phyloP scores from a whole-genome alignment of 2,888 invertebrate species.

The Colostygia pectinataria region DNA sequence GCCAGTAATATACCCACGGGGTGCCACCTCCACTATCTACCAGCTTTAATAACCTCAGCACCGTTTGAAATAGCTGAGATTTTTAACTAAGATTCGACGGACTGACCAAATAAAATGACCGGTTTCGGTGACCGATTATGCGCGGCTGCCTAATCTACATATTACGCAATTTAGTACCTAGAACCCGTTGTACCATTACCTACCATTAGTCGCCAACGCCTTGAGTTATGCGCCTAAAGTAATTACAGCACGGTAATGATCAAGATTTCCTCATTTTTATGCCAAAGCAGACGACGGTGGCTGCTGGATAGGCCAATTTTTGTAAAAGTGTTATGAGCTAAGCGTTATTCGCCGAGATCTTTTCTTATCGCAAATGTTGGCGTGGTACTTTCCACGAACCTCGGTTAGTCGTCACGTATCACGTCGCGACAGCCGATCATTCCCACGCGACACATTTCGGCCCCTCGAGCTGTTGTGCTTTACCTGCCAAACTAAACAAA shows the following conservation, averaged over 20 bases:
- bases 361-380: conserved; percentile 32
- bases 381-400: conserved; percentile 45
- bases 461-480: conserved; percentile 55
- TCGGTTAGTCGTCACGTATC: conserved; percentile 47
- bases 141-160: conserved; percentile 14
- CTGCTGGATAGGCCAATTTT: background rate
- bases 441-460: conserved; percentile 54
- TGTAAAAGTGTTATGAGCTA: background rate
- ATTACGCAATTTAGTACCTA: conserved; percentile 13
- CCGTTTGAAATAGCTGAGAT: conserved; percentile 25
- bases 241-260: background rate
- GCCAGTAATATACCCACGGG: conserved; percentile 22
- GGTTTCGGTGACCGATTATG: conserved; percentile 4
- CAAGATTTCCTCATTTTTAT: background rate
- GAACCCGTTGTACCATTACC: conserved; percentile 2
- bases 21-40: conserved; percentile 28
- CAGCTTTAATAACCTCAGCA: conserved; percentile 25
- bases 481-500: conserved; percentile 73
- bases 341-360: conserved; percentile 9
- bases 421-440: conserved; percentile 52
- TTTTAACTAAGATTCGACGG: conserved; percentile 25
- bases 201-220: conserved; percentile 7
- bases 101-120: no score
- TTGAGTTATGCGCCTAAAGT: background rate
- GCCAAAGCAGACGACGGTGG: background rate